Conservation (phyloP, 2,113 vertebrate species). For the Nestor notabilis region DNA sequence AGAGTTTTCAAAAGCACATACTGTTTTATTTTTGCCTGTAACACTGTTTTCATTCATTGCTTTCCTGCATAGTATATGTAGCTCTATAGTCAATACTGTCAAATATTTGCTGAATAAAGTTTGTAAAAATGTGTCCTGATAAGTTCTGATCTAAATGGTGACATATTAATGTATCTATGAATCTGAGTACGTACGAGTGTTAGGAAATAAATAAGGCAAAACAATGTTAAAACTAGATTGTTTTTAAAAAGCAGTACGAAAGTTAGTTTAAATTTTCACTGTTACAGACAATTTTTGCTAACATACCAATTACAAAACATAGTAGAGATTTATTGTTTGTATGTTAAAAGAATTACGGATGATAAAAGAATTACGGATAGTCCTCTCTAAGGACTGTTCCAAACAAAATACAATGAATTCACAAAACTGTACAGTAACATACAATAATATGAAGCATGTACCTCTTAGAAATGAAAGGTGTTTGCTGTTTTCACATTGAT, state of each 20-base stretch:
- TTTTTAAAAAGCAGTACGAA: not conserved
- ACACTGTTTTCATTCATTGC: not conserved
- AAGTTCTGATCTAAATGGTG: not conserved
- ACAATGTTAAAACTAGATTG: not conserved
- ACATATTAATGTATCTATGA: not conserved
- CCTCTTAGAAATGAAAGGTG: not conserved
- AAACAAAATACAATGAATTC: not conserved
- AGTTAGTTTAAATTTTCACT: slow-evolving; percentile 8
- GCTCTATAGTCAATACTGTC: not conserved
- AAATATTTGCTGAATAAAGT: not conserved
- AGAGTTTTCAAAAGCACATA: not conserved
- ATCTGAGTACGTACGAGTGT: not conserved
- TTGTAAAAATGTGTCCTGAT: not conserved
- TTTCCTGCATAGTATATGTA: not conserved
- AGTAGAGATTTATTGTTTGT: slow-evolving; percentile 7
- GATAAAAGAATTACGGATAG: not conserved
- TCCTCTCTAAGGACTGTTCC: not conserved
- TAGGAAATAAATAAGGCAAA: not conserved
- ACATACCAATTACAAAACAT: not conserved
- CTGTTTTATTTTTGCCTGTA: not conserved
- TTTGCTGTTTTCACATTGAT: not conserved
- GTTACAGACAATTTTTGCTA: not conserved
- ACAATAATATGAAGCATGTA: not conserved
- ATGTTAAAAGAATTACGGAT: not conserved
- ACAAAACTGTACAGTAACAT: not conserved